phyloP scores from a whole-genome alignment of 2,797 vertebrate species.

The Onychomys torridus region DNA sequence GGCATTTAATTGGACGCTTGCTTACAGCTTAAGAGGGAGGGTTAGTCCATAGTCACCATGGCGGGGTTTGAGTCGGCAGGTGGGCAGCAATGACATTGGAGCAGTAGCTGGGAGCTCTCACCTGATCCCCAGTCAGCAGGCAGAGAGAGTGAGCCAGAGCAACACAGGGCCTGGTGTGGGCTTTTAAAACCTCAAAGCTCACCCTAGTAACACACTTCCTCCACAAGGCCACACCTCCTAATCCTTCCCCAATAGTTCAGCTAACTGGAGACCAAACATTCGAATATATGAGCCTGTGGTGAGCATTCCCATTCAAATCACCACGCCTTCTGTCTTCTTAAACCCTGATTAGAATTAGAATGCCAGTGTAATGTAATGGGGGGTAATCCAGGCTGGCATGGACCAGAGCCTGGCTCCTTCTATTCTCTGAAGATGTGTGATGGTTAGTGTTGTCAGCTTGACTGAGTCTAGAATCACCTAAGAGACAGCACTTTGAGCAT shows the following conservation, averaged over 20 bases:
- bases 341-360: background rate
- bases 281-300: background rate
- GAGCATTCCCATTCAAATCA: background rate
- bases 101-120: background rate
- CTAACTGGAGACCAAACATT: background rate
- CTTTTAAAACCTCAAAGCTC: background rate
- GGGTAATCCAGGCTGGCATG: background rate
- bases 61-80: too few species aligned
- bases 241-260: background rate
- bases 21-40: background rate
- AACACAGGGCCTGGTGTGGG: background rate
- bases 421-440: background rate
- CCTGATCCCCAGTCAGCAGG: background rate
- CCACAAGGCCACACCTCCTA: background rate
- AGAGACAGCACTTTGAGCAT: background rate
- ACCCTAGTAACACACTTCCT: background rate
- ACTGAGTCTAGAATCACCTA: background rate
- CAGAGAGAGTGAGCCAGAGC: background rate
- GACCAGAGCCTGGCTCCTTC: background rate
- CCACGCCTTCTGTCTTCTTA: background rate
- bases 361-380: background rate
- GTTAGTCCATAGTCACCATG: too few species aligned
- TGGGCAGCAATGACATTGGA: background rate
- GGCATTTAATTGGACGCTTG: background rate
- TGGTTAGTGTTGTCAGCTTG: background rate